These are phyloP conservation scores for Pyrochroa serraticornis DNA, from an alignment of 2,888 invertebrate species.

Conservation along the genomic window DNA sequence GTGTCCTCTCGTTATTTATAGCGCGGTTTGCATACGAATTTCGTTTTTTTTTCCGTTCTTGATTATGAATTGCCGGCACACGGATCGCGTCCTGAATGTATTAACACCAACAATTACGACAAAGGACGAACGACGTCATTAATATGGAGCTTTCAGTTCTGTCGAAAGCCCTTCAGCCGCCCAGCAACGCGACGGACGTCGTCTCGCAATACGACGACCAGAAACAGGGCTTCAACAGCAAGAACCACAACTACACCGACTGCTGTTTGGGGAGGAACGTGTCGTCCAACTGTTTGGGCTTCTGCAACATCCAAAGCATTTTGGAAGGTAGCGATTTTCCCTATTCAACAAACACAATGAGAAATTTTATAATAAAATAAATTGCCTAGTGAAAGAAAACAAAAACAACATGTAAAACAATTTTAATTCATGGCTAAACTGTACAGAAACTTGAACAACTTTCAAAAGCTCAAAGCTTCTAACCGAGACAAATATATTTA, in stretches of 20 bases:
- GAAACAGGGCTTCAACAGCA: slow-evolving; percentile 53
- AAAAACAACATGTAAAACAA: too few relatives aligned
- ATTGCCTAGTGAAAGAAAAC: too few relatives aligned
- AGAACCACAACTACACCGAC: slow-evolving; percentile 78
- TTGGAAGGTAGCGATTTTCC: slow-evolving; percentile 58
- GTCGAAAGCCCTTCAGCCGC: slow-evolving; percentile 67
- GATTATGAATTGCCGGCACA: not conserved
- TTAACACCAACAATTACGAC: too few relatives aligned
- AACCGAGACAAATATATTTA: too few relatives aligned
- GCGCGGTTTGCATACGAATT: not conserved
- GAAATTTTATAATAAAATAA: too few relatives aligned
- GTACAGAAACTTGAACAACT: too few relatives aligned
- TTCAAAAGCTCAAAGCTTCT: too few relatives aligned
- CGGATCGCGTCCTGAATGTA: too few relatives aligned
- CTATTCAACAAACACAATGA: too few relatives aligned
- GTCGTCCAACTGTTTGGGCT: slow-evolving; percentile 74
- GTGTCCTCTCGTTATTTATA: not conserved
- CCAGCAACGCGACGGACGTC: slow-evolving; percentile 62
- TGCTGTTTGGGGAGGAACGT: slow-evolving; percentile 78
- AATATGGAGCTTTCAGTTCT: slow-evolving; percentile 60
- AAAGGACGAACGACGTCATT: too few relatives aligned
- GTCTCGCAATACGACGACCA: slow-evolving; percentile 46
- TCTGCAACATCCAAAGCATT: slow-evolving; percentile 76
- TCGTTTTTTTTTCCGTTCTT: not conserved
- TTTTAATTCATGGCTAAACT: too few relatives aligned